Evolutionary conservation across 2,888 invertebrate species (phyloP).

Genomic region (Scaptomyza tumidula): DNA sequence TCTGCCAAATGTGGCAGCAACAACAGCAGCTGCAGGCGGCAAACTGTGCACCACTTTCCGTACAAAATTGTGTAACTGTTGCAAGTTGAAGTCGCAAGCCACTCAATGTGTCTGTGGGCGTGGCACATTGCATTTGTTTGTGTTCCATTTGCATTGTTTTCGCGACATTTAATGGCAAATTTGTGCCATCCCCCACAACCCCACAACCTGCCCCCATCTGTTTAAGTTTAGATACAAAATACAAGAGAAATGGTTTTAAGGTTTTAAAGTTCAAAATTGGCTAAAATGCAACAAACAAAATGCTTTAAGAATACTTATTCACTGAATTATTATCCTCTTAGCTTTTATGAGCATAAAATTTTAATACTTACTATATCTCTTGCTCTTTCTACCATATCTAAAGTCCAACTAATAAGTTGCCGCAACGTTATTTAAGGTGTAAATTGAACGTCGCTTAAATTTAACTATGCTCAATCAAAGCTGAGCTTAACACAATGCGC

Average conservation of each 20-base stretch:
- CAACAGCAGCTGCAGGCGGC: background rate
- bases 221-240: slow-evolving; percentile 2
- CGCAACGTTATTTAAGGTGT: slow-evolving; percentile 11
- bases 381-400: no score
- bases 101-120: background rate
- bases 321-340: no score
- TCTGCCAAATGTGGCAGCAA: slow-evolving; percentile 36
- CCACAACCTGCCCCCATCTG: background rate
- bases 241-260: background rate
- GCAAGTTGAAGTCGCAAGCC: background rate
- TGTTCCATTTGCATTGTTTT: slow-evolving; percentile 38
- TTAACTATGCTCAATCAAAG: slow-evolving; percentile 73
- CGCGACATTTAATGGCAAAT: slow-evolving; percentile 28
- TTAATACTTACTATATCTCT: no score
- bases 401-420: background rate
- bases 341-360: no score
- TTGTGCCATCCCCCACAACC: slow-evolving; percentile 3
- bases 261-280: no score
- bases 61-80: background rate
- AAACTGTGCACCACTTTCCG: background rate
- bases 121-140: slow-evolving; percentile 14
- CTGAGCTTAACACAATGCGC: slow-evolving; percentile 25
- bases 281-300: no score
- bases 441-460: slow-evolving; percentile 43
- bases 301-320: no score